Evolutionary conservation across 2,797 vertebrate species (phyloP), one percentile per base, ranked within the genome.

Genomic region (Myotis planiceps): DNA sequence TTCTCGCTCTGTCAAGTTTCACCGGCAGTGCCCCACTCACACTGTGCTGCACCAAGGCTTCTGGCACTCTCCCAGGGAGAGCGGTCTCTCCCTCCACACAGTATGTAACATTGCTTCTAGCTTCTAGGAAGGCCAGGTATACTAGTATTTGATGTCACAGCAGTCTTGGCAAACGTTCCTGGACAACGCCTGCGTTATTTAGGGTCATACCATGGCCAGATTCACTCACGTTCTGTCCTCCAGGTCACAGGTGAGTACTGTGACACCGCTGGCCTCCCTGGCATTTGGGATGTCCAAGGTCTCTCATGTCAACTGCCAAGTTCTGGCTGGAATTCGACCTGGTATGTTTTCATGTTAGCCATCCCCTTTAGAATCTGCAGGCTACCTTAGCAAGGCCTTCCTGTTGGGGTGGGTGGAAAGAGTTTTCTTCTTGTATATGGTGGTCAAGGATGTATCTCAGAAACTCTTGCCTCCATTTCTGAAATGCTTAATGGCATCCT

Each of bases 381-480:
- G 23, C 15, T 75, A 55, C 74, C 14, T 84, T 94, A 79, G n/a
- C n/a, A 68, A 75, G 45, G 7, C 65, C 45, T 92, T 92, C n/a
- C 49, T 65, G 13, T 4, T 85, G 32, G 65, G 25, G 39, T 80
- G 29, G 16, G 58, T 85, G 23, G 23, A 23, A 39, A 72, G 72
- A 47, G 23, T 23, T 79, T 5, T 91, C 82, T 78, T 47, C 21
- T 34, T 66, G 51, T 2, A 5, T 8, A 6, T 0, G 5, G 32
- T 63, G n/a, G 53, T 80, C 4, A 74, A 32, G 0, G 2, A 5
- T 55, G 1, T 72, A 65, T 65, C 49, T 93, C 47, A 90, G 53
- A 80, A 95, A 76, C 21, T 8, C 45, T 8, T 5, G 19, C 29
- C 47, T 94, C 4, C 1, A 9, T 60, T 88, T 96, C 68, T 75